Evolutionary conservation across 2,113 vertebrate genomes (phyloP), one percentile per base, ranked within the genome.

Genomic region (Plecotus auritus): DNA sequence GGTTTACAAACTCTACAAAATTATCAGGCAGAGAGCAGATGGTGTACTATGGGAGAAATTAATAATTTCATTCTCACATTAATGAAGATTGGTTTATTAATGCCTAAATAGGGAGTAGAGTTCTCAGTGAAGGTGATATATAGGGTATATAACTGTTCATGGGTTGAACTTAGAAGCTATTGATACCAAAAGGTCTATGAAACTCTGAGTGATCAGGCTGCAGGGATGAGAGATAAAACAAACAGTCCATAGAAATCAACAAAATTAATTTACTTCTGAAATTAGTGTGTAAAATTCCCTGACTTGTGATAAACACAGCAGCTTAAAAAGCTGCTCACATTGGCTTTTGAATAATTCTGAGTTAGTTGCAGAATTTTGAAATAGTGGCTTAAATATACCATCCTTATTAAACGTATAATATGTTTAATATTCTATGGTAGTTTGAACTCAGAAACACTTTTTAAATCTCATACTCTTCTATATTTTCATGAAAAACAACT

Each of bases 61-160:
- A 61, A 37, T 85, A 74, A 90, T 72, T 94, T 72, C 22, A 83
- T 59, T 69, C 12, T 91, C 45, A 82, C 6, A 11, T 88, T 94
- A 95, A 81, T 23, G 76, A 94, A 88, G 49, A 85, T 85, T 40
- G 35, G 59, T 9, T 69, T 88, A 54, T 54, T 91, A 88, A 70
- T 64, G 32, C 26, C 32, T 0, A 0, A 40, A 23, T 28, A 73
- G n/a, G 4, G 49, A 76, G 42, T 35, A 17, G 47, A 66, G 23
- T 91, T 82, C 30, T 4, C 1, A 64, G 10, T 51, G 13, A 69
- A 49, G 6, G 11, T 35, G 3, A 37, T 37, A 28, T 14, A 82
- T 13, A 47, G 42, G 51, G 11, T 40, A 30, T 30, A 4, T 56
- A 42, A 74, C 22, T 77, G 51, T 91, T 93, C 37, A 26, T 45